Base-by-base conservation (phyloP, 2,797 vertebrate genomes). In the Centropyge bicolor region DNA sequence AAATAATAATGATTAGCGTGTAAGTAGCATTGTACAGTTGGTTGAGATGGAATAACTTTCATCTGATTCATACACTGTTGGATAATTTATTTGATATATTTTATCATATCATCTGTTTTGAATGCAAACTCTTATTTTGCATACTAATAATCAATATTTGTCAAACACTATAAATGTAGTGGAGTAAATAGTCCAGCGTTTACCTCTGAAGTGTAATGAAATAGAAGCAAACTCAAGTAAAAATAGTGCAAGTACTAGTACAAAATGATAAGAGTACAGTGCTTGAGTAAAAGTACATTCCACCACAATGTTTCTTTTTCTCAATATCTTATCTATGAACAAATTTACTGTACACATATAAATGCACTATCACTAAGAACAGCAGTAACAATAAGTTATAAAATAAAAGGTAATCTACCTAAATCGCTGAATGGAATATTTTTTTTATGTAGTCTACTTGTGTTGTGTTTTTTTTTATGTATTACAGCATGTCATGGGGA, bases 391-490 rank as follows among this genome's bases (percentile, higher is more conserved):
- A 56, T 0, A 14, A 2, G 40, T 68, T 20, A 27, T 10, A 59
- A 68, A 56, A 43, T 35, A 27, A 76, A 79, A 62, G 11, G 7
- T 13, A 17, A 57, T 31, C 13, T 10, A n/a, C n/a, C 41, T 3
- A 45, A 52, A 52, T 35, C 9, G 31, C 10, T 41, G 11, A 48
- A 41, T 16, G 2, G 17, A 65, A 68, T 22, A 24, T 14, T 36
- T 45, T 36, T 45, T 61, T 49, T 5, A 17, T 5, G 22, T 24
- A 40, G 17, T 68, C 5, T 27, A 17, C 14, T 49, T 8, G 20
- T 1, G 43, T 54, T 74, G 12, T 40, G 56, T 9, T 19, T 46
- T 65, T 46, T 65, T 75, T 46, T 36, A 69, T 20, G 4, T 43
- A 17, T 31, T 24, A 27, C 41, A 31, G 31, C 68, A 3, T 20